phyloP scores from a whole-genome alignment of 1,140 invertebrate genomes.

The Musca vetustissima region DNA sequence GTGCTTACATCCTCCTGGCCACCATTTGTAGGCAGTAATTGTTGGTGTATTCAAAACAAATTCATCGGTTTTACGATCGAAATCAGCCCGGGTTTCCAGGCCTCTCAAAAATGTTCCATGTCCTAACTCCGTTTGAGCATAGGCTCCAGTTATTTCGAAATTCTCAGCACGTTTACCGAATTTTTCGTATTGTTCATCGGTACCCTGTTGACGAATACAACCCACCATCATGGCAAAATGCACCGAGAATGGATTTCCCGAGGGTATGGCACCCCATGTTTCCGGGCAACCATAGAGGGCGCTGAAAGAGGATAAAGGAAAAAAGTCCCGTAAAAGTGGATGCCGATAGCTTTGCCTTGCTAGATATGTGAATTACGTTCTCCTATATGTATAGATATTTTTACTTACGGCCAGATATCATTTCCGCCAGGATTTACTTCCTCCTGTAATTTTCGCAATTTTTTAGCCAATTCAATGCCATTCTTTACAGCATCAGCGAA shows the following conservation, averaged over 20 bases:
- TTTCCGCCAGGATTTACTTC: constrained; percentile 66
- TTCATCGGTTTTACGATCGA: constrained; percentile 80
- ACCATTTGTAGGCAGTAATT: constrained; percentile 90
- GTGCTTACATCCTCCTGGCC: constrained; percentile 86
- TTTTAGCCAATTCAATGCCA: constrained; percentile 74
- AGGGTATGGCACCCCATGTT: constrained; percentile 59
- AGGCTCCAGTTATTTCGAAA: constrained; percentile 84
- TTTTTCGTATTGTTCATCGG: constrained; percentile 79
- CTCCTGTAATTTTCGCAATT: constrained; percentile 70
- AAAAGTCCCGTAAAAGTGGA: no score
- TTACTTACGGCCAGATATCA: constrained; percentile 64
- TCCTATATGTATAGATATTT: background rate
- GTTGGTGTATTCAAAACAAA: constrained; percentile 88
- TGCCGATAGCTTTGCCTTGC: no score
- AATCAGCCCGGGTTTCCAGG: constrained; percentile 88
- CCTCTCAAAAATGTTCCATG: constrained; percentile 92
- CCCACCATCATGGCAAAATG: constrained; percentile 93
- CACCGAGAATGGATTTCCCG: constrained; percentile 78
- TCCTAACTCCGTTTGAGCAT: constrained; percentile 93
- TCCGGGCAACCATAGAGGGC: constrained; percentile 30
- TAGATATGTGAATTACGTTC: no score
- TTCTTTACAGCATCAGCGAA: constrained; percentile 56
- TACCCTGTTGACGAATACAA: constrained; percentile 81
- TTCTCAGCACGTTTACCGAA: constrained; percentile 75
- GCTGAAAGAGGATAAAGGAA: constrained; percentile 52